Conservation (phyloP, 2,888 invertebrate genomes). For the Pediacus dermestoides region DNA sequence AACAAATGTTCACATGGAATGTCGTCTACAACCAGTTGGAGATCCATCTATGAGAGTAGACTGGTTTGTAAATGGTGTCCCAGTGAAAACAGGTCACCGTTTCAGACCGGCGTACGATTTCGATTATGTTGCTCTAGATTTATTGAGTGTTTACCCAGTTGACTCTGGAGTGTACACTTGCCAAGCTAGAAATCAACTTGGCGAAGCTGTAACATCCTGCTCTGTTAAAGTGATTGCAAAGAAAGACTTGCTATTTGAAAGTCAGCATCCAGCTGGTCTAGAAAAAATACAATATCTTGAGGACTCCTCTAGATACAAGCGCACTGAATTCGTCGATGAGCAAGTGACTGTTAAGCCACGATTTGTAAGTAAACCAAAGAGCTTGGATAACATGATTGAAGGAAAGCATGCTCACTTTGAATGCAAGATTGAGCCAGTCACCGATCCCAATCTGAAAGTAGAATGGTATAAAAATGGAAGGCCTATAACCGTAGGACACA, state of each 20-base stretch:
- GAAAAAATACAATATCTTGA: slow-evolving; percentile 91
- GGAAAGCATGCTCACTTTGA: slow-evolving; percentile 95
- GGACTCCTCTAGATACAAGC: slow-evolving; percentile 80
- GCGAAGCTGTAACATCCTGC: slow-evolving; percentile 91
- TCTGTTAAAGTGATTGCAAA: slow-evolving; percentile 85
- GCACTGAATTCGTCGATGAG: slow-evolving; percentile 77
- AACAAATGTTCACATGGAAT: slow-evolving; percentile 89
- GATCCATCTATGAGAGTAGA: slow-evolving; percentile 90
- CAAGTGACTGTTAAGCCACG: slow-evolving; percentile 77
- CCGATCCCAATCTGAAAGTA: slow-evolving; percentile 92
- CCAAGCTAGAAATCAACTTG: slow-evolving; percentile 89
- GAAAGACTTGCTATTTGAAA: slow-evolving; percentile 81
- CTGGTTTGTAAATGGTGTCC: slow-evolving; percentile 94
- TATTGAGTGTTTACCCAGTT: slow-evolving; percentile 93
- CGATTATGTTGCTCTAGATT: slow-evolving; percentile 94
- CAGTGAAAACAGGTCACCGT: slow-evolving; percentile 87
- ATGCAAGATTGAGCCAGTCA: slow-evolving; percentile 94
- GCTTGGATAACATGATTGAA: slow-evolving; percentile 79
- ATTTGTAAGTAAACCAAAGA: slow-evolving; percentile 85
- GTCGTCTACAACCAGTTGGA: slow-evolving; percentile 84
- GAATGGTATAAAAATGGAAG: slow-evolving; percentile 97
- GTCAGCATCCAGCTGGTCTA: slow-evolving; percentile 85
- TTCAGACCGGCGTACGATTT: slow-evolving; percentile 96
- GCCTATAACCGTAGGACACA: slow-evolving; percentile 89
- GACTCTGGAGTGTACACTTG: slow-evolving; percentile 97